A percentile compares a stretch with the other conserved stretches of the same genome.
Conservation (phyloP, 2,113 vertebrate species). For the Mola mola region DNA sequence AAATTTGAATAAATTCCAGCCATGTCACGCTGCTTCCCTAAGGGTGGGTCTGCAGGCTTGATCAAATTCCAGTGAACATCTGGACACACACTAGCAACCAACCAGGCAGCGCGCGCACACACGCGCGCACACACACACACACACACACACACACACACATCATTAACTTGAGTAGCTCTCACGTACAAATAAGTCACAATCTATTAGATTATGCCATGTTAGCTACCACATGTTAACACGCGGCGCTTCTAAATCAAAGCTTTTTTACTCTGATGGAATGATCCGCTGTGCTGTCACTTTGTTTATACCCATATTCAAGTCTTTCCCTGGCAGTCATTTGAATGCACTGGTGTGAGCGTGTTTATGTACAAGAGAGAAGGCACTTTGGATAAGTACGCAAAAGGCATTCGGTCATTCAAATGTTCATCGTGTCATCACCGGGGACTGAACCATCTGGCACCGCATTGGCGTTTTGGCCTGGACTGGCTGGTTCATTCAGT, state of each 20-base stretch:
- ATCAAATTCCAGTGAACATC: conserved; percentile 54
- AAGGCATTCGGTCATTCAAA: conserved; percentile 49
- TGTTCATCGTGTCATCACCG: conserved; percentile 48
- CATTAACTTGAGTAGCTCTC: conserved; percentile 52
- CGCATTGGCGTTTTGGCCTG: conserved; percentile 15
- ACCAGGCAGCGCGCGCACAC: conserved; percentile 11
- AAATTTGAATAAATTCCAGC: conserved; percentile 24
- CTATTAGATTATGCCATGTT: conserved; percentile 33
- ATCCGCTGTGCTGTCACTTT: conserved; percentile 34
- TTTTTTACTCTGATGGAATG: conserved; percentile 26
- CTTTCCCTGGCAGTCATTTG: conserved; percentile 22
- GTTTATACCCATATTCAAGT: conserved; percentile 43
- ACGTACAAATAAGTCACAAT: conserved; percentile 25
- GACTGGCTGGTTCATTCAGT: conserved; percentile 20
- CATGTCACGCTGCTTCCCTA: conserved; percentile 4
- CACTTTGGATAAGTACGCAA: conserved; percentile 46
- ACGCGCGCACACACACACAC: neutral
- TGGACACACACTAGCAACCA: conserved; percentile 39
- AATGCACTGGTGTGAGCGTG: conserved; percentile 14
- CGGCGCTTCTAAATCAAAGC: conserved; percentile 34
- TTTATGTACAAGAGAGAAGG: conserved; percentile 22
- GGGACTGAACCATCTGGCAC: conserved; percentile 59
- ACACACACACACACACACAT: conserved; percentile 10
- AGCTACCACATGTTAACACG: conserved; percentile 35
- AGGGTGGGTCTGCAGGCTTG: conserved; percentile 21